phyloP scores from a whole-genome alignment of 2,888 invertebrate genomes.

The Apotomis turbidana region DNA sequence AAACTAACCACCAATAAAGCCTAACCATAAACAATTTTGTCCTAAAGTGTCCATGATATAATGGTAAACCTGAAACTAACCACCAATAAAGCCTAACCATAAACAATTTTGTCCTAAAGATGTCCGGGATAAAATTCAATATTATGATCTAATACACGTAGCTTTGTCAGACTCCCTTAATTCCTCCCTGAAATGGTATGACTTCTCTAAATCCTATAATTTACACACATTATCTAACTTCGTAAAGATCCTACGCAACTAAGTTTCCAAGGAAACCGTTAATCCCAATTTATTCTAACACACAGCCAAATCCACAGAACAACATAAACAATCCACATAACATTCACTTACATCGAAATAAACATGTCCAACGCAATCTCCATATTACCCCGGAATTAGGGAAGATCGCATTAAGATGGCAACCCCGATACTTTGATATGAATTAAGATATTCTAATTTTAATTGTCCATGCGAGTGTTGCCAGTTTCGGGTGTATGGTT shows the following conservation, averaged over 20 bases:
- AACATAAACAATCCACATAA: constrained; percentile 55
- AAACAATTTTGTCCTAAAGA: too few relatives aligned
- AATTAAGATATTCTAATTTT: constrained; percentile 90
- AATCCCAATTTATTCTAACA: constrained; percentile 34
- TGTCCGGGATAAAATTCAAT: too few relatives aligned
- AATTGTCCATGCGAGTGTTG: constrained; percentile 63
- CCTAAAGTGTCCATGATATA: too few relatives aligned
- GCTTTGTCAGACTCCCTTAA: too few relatives aligned
- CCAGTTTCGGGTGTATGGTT: constrained; percentile 32
- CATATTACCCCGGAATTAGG: constrained; percentile 78
- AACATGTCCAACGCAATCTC: constrained; percentile 77
- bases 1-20: too few relatives aligned
- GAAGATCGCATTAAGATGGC: constrained; percentile 81
- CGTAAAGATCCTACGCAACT: background rate
- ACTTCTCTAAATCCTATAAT: too few relatives aligned
- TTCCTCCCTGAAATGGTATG: too few relatives aligned
- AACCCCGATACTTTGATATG: constrained; percentile 85
- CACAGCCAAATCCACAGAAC: constrained; percentile 31
- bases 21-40: too few relatives aligned
- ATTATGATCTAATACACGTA: too few relatives aligned
- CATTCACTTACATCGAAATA: constrained; percentile 79
- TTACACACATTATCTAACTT: background rate
- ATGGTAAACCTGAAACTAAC: too few relatives aligned
- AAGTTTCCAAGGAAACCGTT: constrained; percentile 10
- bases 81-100: too few relatives aligned